Conservation (phyloP, 2,797 vertebrate genomes). For the Heteromormyrus szaboi region DNA sequence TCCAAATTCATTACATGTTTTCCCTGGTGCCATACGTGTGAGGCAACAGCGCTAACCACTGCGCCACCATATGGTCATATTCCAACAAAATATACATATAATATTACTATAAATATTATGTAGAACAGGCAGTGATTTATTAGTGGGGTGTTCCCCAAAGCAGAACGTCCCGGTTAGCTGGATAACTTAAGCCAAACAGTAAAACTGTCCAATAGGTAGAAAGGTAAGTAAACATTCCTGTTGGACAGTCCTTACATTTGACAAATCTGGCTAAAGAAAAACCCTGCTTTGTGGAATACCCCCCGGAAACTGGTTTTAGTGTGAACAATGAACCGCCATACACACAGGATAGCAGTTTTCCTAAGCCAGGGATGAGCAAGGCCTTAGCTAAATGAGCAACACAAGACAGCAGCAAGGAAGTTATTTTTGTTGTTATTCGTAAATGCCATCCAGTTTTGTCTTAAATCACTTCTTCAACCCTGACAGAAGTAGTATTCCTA, state of each 20-base stretch:
- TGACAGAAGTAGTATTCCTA: neutral
- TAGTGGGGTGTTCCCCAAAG: neutral
- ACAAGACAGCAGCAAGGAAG: neutral
- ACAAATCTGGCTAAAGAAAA: neutral
- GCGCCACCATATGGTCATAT: neutral
- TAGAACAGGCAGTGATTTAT: neutral
- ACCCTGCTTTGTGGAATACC: neutral
- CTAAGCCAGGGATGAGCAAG: neutral
- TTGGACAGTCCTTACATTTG: neutral
- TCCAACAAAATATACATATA: neutral
- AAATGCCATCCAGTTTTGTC: neutral
- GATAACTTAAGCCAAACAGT: neutral
- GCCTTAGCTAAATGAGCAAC: neutral
- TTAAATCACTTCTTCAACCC: neutral
- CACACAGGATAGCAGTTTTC: neutral
- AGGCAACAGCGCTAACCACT: neutral
- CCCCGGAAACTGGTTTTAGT: neutral
- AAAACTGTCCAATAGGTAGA: neutral
- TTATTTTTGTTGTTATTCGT: neutral
- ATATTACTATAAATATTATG: neutral
- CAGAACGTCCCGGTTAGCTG: neutral
- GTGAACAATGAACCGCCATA: neutral
- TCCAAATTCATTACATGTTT: neutral
- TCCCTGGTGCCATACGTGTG: neutral
- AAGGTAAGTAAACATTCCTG: neutral